Evolutionary conservation across 2,113 vertebrate genomes (phyloP), one percentile per base, ranked within the genome.

Genomic region (Nothobranchius furzeri): DNA sequence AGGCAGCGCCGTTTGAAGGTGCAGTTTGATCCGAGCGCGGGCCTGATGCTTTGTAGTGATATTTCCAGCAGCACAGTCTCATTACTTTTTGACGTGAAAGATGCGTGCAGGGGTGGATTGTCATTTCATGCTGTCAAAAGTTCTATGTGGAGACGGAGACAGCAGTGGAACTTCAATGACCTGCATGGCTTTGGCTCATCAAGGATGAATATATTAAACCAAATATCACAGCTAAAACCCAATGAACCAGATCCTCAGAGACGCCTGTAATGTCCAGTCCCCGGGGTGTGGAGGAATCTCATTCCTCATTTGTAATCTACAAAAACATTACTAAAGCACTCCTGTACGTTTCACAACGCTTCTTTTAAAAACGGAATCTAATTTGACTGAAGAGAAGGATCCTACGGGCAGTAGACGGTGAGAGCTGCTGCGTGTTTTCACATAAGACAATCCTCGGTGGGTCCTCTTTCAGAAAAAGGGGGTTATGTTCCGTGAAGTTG

Each of bases 51-150:
- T 85, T 90, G 89, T 89, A 90, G 89, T 90, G 87, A 92, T 90
- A 89, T 89, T 90, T 92, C 82, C 79, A 87, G 90, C 85, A 88
- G 89, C 88, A 89, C 86, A 86, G 85, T 91, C 90, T 91, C 89
- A 92, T 92, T 91, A 90, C 86, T 83, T 85, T 83, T 87, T 91
- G 88, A 91, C 79, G 86, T 87, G 82, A 83, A 79, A 79, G 84
- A 89, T 83, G 86, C 78, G 65, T 74, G 81, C 89, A 87, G 82
- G 83, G 89, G 88, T 73, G 84, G 88, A 85, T 85, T 87, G 88
- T 90, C 89, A 92, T 90, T 88, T 85, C 85, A 85, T 70, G 85
- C 88, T 90, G 88, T 86, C 84, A 87, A 88, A 88, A 87, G 85
- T 90, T 90, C 79, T 61, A 56, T 36, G 68, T 82, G 84, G 75